Evolutionary conservation across 2,888 invertebrate genomes (phyloP), one percentile per base, ranked within the genome.

Genomic region (Plusia festucae): DNA sequence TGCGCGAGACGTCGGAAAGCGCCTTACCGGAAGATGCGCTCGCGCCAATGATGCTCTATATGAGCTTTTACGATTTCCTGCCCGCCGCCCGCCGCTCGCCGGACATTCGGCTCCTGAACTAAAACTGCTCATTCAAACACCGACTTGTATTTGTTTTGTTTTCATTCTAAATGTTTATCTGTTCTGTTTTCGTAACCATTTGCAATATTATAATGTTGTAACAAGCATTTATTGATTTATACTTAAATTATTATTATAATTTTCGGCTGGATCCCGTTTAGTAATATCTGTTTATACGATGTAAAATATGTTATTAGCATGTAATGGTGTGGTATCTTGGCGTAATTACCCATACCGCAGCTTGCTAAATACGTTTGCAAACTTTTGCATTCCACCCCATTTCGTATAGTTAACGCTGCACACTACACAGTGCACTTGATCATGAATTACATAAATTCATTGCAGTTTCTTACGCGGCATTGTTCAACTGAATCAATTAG

Each of bases 21-120:
- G 85, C 85, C 81, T 82, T 85, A 86, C 92, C 93, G 93, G 93
- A 94, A 93, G 94, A 93, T 90, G 91, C 86, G 89, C 88, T 78
- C 83, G 87, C 87, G 85, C 81, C 86, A 80, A 73, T 83, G 85
- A 81, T 85, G 89, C 88, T 93, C 91, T 90, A 91, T 90, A 91
- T 93, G 93, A 88, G 91, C 91, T 91, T 93, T 94, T 93, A 94
- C 90, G 91, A 93, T 92, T 94, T 94, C 95, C 94, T 92, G 92
- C 87, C 86, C 86, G 90, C 83, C 85, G 79, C 5, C 40, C 87
- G 90, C 83, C 77, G 81, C 63, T 32, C 61, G 82, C 83, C 85
- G 87, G 86, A 83, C 85, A 85, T 79, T 79, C 78, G 70, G 79
- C 82, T 81, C 78, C 76, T 73, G 60, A 75, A 80, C 85, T 86